Evolutionary conservation across 2,797 vertebrate species (phyloP).

Genomic region (Anguilla marmorata): DNA sequence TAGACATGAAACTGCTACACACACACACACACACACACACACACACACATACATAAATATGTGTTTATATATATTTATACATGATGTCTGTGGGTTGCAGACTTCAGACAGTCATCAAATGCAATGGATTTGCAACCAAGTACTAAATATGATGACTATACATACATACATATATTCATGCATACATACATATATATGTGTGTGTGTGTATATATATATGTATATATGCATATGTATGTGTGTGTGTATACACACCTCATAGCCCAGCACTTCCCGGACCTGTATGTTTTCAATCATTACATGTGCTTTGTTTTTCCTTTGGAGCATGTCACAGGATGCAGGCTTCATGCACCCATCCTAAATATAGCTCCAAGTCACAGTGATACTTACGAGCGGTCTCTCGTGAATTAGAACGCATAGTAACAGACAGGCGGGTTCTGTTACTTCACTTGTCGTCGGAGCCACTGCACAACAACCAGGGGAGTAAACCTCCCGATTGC

Average conservation of each 20-base stretch:
- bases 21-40: too few species aligned
- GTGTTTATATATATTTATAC: neutral
- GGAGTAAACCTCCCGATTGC: neutral
- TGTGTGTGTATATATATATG: neutral
- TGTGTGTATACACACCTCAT: neutral
- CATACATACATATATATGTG: too few species aligned
- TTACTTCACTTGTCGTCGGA: constrained; percentile 48
- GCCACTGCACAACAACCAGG: constrained; percentile 14
- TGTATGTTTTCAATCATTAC: constrained; percentile 7
- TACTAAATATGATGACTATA: too few species aligned
- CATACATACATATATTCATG: too few species aligned
- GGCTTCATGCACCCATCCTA: constrained; percentile 61
- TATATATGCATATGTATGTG: neutral
- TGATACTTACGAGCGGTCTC: constrained; percentile 40
- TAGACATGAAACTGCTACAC: too few species aligned
- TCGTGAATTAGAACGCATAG: constrained; percentile 46
- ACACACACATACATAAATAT: too few species aligned
- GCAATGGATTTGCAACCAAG: too few species aligned
- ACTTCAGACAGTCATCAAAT: too few species aligned
- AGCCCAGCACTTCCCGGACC: neutral
- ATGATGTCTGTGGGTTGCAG: neutral
- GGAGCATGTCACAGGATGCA: constrained; percentile 53
- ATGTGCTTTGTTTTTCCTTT: constrained; percentile 48
- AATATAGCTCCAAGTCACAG: constrained; percentile 64
- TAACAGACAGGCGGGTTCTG: constrained; percentile 56